These are phyloP conservation scores for Camponotus pennsylvanicus DNA, from an alignment of 1,140 invertebrate species.

Conservation along the genomic window DNA sequence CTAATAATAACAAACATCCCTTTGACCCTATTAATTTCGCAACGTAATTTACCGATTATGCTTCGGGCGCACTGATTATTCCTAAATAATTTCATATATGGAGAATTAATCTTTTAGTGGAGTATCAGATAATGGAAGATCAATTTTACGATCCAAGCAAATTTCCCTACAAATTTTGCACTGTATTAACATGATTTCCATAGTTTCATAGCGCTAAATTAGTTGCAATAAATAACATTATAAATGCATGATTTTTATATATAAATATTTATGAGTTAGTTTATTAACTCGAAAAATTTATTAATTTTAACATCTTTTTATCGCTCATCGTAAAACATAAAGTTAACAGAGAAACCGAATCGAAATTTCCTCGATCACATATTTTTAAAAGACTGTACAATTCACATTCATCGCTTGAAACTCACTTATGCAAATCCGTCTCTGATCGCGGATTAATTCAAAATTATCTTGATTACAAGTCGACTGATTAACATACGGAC, in stretches of 20 bases:
- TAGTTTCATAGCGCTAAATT: neutral
- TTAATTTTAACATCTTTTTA: neutral
- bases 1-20: neutral
- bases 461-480: conserved; percentile 61
- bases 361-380: neutral
- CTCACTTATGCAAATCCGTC: conserved; percentile 2
- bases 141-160: neutral
- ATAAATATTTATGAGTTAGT: neutral
- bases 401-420: neutral
- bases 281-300: too few species aligned
- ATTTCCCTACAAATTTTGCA: neutral
- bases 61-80: neutral
- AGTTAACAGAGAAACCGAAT: neutral
- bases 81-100: conserved; percentile 10
- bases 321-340: neutral
- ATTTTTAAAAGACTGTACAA: too few species aligned
- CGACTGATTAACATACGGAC: conserved; percentile 65
- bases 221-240: neutral
- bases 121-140: neutral
- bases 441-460: conserved; percentile 66
- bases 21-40: conserved; percentile 12
- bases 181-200: neutral
- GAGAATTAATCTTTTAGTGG: conserved; percentile 14
- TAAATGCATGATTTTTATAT: neutral
- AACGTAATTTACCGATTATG: conserved; percentile 19